Evolutionary conservation across 2,888 invertebrate species (phyloP).

Genomic region (Teinopalpus imperialis): DNA sequence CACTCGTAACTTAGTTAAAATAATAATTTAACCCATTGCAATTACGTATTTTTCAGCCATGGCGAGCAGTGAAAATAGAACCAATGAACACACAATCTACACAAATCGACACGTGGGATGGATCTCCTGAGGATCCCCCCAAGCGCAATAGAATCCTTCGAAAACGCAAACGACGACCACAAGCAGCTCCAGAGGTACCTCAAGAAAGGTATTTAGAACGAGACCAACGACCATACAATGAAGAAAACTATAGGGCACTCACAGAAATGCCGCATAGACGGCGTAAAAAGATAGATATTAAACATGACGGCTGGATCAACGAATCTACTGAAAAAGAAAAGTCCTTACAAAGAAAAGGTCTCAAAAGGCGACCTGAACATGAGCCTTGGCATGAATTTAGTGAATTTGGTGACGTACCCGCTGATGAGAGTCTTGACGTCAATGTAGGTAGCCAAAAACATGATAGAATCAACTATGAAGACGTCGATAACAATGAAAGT

Average conservation of each 20-base stretch:
- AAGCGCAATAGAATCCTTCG: constrained; percentile 73
- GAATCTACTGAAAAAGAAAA: constrained; percentile 54
- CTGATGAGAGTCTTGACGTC: constrained; percentile 34
- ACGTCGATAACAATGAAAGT: constrained; percentile 24
- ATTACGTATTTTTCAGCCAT: constrained; percentile 73
- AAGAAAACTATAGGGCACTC: constrained; percentile 40
- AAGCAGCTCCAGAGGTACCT: constrained; percentile 42
- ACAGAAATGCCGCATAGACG: constrained; percentile 53
- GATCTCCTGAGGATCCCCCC: constrained; percentile 52
- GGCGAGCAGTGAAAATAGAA: constrained; percentile 70
- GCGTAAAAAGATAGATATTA: constrained; percentile 54
- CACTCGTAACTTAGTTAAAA: too few species aligned
- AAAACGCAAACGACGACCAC: constrained; percentile 84
- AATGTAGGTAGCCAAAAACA: constrained; percentile 23
- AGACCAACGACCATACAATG: constrained; percentile 37
- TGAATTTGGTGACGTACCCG: constrained; percentile 43
- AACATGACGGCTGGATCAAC: constrained; percentile 59
- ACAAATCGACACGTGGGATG: constrained; percentile 53
- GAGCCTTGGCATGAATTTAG: constrained; percentile 45
- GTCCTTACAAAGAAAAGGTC: constrained; percentile 54
- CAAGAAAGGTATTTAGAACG: constrained; percentile 47
- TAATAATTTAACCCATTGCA: too few species aligned
- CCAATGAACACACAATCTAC: constrained; percentile 43
- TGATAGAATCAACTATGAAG: constrained; percentile 20
- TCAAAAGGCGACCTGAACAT: constrained; percentile 52